Evolutionary conservation across 2,888 invertebrate genomes (phyloP).

Genomic region (Clusia tigrina): DNA sequence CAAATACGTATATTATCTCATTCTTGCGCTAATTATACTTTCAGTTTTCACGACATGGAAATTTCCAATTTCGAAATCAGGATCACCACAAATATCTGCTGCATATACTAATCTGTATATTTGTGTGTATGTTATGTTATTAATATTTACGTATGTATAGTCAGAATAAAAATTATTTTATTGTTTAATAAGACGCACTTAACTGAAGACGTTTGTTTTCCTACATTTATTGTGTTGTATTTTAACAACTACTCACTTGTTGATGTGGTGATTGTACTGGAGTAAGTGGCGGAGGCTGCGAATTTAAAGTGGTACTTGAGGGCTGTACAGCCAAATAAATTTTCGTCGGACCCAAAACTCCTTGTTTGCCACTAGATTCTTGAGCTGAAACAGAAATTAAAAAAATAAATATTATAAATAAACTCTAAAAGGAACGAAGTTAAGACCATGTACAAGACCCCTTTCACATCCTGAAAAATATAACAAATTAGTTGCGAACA

Average conservation of each 20-base stretch:
- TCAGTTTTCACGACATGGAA: no score
- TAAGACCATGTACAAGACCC: no score
- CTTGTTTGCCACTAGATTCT: conserved; percentile 86
- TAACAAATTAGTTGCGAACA: no score
- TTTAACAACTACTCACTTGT: conserved; percentile 64
- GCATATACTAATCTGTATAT: no score
- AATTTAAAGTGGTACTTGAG: conserved; percentile 63
- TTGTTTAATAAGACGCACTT: neutral
- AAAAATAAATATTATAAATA: no score
- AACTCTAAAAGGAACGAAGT: no score
- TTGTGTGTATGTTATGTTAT: no score
- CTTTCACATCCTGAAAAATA: no score
- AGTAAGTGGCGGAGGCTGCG: conserved; percentile 67
- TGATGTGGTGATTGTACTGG: conserved; percentile 65
- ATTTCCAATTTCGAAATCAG: no score
- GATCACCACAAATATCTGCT: no score
- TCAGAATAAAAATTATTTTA: neutral
- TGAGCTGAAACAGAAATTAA: conserved; percentile 78
- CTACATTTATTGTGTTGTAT: conserved; percentile 8
- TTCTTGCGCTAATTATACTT: no score
- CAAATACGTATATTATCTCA: no score
- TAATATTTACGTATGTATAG: neutral
- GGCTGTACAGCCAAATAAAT: conserved; percentile 88
- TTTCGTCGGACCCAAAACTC: conserved; percentile 84
- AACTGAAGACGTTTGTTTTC: neutral